These are phyloP conservation scores for Microctonus aethiopoides DNA, from an alignment of 2,888 invertebrate species.

Conservation along the genomic window DNA sequence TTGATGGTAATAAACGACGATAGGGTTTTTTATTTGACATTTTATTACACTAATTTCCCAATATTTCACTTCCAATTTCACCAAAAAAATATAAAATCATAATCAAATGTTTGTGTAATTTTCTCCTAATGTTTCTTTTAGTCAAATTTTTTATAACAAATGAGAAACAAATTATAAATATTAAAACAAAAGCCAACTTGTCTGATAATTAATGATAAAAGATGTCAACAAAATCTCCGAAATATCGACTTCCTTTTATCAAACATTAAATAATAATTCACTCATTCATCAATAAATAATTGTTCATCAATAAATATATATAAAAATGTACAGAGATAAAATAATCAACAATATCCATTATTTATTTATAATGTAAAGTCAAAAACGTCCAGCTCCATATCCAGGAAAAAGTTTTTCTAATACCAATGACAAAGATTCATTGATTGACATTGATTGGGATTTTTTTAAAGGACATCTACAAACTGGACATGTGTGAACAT, in stretches of 20 bases:
- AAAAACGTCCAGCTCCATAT: conserved; percentile 70
- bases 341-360: not conserved
- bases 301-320: too few species aligned
- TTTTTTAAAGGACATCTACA: conserved; percentile 76
- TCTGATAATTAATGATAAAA: too few species aligned
- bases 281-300: too few species aligned
- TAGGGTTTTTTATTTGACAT: not conserved
- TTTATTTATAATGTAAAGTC: not conserved
- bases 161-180: not conserved
- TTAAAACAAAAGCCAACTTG: too few species aligned
- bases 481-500: conserved; percentile 75
- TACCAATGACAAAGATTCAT: conserved; percentile 71
- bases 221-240: too few species aligned
- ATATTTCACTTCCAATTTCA: not conserved
- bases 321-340: not conserved
- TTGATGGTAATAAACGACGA: not conserved
- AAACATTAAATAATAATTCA: too few species aligned
- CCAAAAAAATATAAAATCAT: not conserved
- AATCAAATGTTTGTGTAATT: not conserved
- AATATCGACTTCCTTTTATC: too few species aligned
- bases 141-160: not conserved
- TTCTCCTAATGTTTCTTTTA: not conserved
- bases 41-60: not conserved
- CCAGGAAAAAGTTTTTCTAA: conserved; percentile 76
- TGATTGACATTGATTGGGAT: conserved; percentile 69